Evolutionary conservation across 1,140 invertebrate genomes (phyloP), one percentile per base, ranked within the genome.

Genomic region (Acromyrmex heyeri): DNA sequence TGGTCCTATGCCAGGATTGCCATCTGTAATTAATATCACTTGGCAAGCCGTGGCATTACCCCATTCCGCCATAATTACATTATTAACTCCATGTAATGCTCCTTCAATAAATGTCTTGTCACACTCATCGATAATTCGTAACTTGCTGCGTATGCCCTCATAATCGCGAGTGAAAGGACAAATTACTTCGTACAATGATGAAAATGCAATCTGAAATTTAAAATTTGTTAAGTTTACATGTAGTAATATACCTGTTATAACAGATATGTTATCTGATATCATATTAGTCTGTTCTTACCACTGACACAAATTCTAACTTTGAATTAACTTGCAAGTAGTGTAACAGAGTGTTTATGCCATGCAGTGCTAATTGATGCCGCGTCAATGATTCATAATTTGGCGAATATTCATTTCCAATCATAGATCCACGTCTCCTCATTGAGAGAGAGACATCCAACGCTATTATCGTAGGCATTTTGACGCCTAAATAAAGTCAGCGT

Each of bases 271-370:
- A 88, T 34, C 64, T 65, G 48, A 30, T n/a, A 67, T n/a, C 8
- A 10, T n/a, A 57, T 64, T 3, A n/a, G 2, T 3, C 14, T 79
- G 90, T 91, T 92, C 93, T 95, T 95, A 99, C 97, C 95, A 99
- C 94, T n/a, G 98, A 96, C 12, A 98, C 97, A 95, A 99, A 99
- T 95, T 99, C 99, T 70, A 99, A 93, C 95, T 98, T 99, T 14
- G 97, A 97, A 93, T 98, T 97, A 1, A 96, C 92, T 90, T 97
- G 96, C 75, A 99, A 95, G 94, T 98, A 97, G 95, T 99, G 98
- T 50, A 99, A 95, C 85, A 99, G 96, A 61, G 97, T 96, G 93
- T 98, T 98, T 79, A 99, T 97, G 62, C 98, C 99, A 82, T 97
- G 96, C 55, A 97, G 94, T 10, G 98, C 98, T 82, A 99, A 96